Evolutionary conservation across 2,888 invertebrate genomes (phyloP), one percentile per base, ranked within the genome.

Genomic region (Andricus curvator): DNA sequence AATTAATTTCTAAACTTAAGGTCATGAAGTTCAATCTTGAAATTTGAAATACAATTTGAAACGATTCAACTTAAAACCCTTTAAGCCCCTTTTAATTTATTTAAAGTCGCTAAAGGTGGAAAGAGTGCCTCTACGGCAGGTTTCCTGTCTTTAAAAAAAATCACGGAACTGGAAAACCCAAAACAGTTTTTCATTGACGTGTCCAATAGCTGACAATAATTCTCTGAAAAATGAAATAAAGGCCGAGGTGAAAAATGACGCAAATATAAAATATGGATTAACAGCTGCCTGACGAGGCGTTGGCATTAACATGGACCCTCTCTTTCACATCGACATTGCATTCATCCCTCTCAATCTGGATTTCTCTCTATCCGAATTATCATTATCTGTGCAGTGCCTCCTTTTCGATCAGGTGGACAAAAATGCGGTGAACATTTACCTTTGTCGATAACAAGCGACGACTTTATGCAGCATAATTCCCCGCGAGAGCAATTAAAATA

Each of bases 381-480:
- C 20, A 48, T 44, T 29, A 68, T 48, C 44, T 22, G 11, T 20
- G 13, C 29, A 11, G 25, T 17, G 6, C 17, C 29, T 44, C 48
- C 29, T 70, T 70, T 17, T 48, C 68, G 51, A 25, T 25, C 17
- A 20, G 17, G 4, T 81, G 80, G 82, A 83, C 82, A 83, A 82
- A 84, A 82, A 83, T 83, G 82, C 81, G 70, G 68, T 81, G 81
- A 83, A 78, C 83, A 80, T 83, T 84, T 81, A 83, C 83, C 82
- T 82, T 81, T 83, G 80, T 83, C 83, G 82, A 83, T 84, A 84
- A 84, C 83, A 83, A 83, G 82, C 81, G 82, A 64, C 81, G 81
- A 84, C 82, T 84, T 84, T 81, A 82, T 48, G 70, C 29, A 25
- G 51, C 29, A 51, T 68, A 44, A 48, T 68, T 68, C 48, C 17